Base-by-base conservation (phyloP, 2,888 invertebrate genomes). In the Dione juno region DNA sequence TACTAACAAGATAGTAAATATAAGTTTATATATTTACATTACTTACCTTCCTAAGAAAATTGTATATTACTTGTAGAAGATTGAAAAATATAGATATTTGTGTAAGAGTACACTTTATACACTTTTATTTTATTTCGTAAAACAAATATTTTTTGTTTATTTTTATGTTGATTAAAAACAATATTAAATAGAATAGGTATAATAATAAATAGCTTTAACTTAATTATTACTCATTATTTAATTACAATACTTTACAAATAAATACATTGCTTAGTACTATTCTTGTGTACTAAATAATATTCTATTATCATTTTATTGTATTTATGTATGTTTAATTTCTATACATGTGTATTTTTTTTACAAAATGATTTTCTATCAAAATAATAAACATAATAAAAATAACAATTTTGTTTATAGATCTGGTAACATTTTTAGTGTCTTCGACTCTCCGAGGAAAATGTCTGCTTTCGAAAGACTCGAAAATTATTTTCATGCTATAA, bases 381-480 rank as follows among this genome's bases (percentile, higher is more conserved):
- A n/a, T n/a, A n/a, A n/a, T n/a, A n/a, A n/a, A n/a, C n/a, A n/a
- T n/a, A n/a, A n/a, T n/a, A n/a, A n/a, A 16, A 53, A 10, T 43
- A 40, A 19, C 10, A 52, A 68, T 28, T 53, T 53, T 43, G 7
- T 6, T 61, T 61, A 71, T 53, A 10, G 7, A 11, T 57, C 37
- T 72, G 67, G 71, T 52, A 72, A 72, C 61, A 72, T 37, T 67
- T 74, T 72, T 57, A 74, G 75, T 71, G 77, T 81, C 82, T 81
- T 83, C 83, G 82, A 85, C 81, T 79, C 79, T 77, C 80, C 79
- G 77, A 82, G 81, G 81, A 92, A 92, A 92, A 93, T 92, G 92
- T 93, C 90, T 91, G 91, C 90, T 89, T 74, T 84, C 79, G 82
- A 87, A 83, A 84, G 84, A 84, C 82, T 88, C 82, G 82, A 86